These are phyloP conservation scores for Serripes groenlandicus DNA, from an alignment of 2,888 invertebrate species.

Conservation along the genomic window DNA sequence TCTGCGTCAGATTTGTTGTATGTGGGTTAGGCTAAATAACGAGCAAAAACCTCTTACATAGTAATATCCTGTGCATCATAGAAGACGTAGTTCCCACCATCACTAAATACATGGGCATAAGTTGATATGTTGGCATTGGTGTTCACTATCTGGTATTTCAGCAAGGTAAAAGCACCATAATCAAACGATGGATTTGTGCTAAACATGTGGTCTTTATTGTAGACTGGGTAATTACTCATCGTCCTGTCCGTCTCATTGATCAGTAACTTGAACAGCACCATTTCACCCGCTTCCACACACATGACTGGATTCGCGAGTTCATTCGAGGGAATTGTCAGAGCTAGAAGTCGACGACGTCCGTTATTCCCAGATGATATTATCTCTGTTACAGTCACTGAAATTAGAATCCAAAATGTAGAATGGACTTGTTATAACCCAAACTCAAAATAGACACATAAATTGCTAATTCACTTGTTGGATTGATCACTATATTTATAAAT, in stretches of 20 bases:
- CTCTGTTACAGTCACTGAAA: constrained; percentile 56
- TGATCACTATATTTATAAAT: too few species aligned
- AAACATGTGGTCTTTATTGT: constrained; percentile 83
- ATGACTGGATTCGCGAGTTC: constrained; percentile 82
- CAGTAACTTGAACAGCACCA: constrained; percentile 82
- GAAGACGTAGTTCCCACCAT: constrained; percentile 84
- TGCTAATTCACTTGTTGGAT: too few species aligned
- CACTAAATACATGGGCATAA: constrained; percentile 83
- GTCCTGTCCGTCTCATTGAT: constrained; percentile 79
- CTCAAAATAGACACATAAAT: too few species aligned
- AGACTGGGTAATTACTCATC: constrained; percentile 83
- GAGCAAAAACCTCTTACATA: constrained; percentile 69
- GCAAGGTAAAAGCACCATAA: constrained; percentile 83
- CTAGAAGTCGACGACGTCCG: constrained; percentile 76
- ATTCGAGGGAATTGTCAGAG: constrained; percentile 74
- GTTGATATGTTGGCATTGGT: constrained; percentile 83
- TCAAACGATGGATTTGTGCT: constrained; percentile 84
- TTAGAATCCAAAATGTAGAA: too few species aligned
- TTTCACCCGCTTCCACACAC: constrained; percentile 82
- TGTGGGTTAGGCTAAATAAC: too few species aligned
- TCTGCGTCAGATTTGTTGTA: too few species aligned
- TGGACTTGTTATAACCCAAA: too few species aligned
- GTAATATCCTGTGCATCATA: constrained; percentile 78
- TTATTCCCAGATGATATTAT: constrained; percentile 26
- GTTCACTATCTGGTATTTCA: constrained; percentile 79